Evolutionary conservation across 2,888 invertebrate species (phyloP).

Genomic region (Protophormia terraenovae): DNA sequence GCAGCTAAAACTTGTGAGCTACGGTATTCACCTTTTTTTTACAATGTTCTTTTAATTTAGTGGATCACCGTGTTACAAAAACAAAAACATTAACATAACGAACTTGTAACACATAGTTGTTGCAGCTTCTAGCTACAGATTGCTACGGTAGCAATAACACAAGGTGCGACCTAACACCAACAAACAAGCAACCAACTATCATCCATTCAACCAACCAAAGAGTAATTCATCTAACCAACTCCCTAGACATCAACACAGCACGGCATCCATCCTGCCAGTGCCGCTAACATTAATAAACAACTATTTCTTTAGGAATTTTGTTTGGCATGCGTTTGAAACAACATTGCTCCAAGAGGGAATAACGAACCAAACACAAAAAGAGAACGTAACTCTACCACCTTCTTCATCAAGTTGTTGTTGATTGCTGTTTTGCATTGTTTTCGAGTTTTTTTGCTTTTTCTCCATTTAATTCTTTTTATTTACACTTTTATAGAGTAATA

Average conservation of each 20-base stretch:
- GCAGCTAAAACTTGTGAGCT: not conserved
- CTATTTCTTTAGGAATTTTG: conserved; percentile 42
- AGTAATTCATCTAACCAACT: conserved; percentile 26
- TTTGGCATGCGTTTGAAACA: conserved; percentile 11
- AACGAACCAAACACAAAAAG: not conserved
- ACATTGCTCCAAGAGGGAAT: not conserved
- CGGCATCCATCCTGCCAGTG: not conserved
- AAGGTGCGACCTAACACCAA: not conserved
- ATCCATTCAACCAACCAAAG: not conserved
- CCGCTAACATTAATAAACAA: conserved; percentile 24
- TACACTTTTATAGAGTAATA: conserved; percentile 55
- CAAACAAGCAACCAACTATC: not conserved
- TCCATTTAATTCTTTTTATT: conserved; percentile 9
- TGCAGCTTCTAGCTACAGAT: not conserved
- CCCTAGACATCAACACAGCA: not conserved
- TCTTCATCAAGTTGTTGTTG: not conserved
- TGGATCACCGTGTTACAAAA: not conserved
- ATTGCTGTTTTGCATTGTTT: not conserved
- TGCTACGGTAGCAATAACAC: not conserved
- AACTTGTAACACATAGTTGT: not conserved
- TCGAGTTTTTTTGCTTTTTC: not conserved
- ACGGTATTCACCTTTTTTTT: not conserved
- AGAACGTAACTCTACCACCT: not conserved
- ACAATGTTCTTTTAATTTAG: not conserved
- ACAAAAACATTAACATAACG: not conserved